Conservation (phyloP, 1,140 invertebrate genomes). For the Brachystomella parvula region DNA sequence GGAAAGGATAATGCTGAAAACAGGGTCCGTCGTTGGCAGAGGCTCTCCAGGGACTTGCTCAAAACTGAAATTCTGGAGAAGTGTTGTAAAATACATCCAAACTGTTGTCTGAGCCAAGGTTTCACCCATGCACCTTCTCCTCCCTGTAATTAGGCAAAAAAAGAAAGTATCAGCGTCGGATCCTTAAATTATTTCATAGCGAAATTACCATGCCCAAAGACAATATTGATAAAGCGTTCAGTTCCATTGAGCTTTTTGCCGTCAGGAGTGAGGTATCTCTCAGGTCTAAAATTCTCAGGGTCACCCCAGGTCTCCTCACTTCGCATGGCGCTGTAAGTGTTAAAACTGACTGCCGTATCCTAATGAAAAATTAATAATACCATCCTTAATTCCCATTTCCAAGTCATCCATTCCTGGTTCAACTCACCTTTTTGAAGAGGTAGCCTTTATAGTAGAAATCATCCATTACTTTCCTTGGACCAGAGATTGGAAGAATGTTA, state of each 20-base stretch:
- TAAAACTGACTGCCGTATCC: conserved; percentile 6
- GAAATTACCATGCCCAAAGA: conserved; percentile 52
- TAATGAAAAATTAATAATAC: not conserved
- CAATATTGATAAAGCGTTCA: conserved; percentile 61
- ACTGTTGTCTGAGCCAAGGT: not conserved
- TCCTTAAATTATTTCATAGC: not conserved
- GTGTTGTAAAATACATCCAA: conserved; percentile 14
- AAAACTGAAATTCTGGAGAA: conserved; percentile 14
- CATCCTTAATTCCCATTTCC: not conserved
- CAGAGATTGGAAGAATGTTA: conserved; percentile 63
- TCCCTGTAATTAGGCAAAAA: conserved; percentile 14
- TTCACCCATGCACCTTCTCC: conserved; percentile 19
- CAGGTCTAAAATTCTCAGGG: conserved; percentile 64
- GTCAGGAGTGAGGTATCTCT: conserved; percentile 59
- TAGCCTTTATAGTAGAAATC: conserved; percentile 62
- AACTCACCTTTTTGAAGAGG: conserved; percentile 61
- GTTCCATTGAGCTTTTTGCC: conserved; percentile 57
- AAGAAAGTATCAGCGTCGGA: no score
- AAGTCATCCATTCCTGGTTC: not conserved
- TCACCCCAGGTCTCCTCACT: conserved; percentile 42
- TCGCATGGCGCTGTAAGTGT: not conserved
- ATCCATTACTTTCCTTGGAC: conserved; percentile 64
- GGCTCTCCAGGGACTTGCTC: conserved; percentile 11
- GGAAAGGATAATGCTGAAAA: not conserved
- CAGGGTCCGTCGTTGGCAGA: not conserved